Evolutionary conservation across 2,797 vertebrate species (phyloP).

Genomic region (Poeciliopsis gracilis): DNA sequence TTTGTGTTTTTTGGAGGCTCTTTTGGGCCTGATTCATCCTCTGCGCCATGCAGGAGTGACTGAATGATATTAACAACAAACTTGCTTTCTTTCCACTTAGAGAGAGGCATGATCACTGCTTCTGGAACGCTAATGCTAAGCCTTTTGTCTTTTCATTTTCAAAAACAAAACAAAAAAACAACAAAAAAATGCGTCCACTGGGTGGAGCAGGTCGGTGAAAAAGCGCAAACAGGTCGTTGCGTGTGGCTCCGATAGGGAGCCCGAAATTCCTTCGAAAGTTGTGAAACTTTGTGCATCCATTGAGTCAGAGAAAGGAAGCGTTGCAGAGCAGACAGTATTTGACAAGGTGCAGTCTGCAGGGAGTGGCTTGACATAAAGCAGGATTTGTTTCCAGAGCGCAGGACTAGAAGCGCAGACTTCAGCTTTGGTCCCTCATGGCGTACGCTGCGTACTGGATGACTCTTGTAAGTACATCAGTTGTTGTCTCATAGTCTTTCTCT

Average conservation of each 20-base stretch:
- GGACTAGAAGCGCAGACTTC: constrained; percentile 8
- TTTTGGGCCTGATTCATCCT: background rate
- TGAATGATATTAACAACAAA: background rate
- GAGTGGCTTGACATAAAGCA: constrained; percentile 53
- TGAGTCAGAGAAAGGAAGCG: background rate
- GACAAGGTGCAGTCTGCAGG: constrained; percentile 29
- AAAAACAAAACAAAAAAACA: too few relatives aligned
- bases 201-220: background rate
- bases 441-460: constrained; percentile 75
- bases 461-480: constrained; percentile 68
- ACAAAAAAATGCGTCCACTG: background rate
- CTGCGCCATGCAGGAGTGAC: background rate
- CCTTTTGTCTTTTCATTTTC: background rate
- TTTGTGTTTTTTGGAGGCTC: too few relatives aligned
- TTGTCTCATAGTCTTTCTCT: background rate
- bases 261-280: background rate
- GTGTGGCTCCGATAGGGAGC: background rate
- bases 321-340: background rate
- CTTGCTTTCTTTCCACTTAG: background rate
- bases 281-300: background rate
- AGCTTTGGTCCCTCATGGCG: constrained; percentile 66
- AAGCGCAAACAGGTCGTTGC: background rate
- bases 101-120: background rate
- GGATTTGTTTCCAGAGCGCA: background rate
- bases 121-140: background rate